Evolutionary conservation across 2,888 invertebrate genomes (phyloP).

Genomic region (Amorpha juglandis): DNA sequence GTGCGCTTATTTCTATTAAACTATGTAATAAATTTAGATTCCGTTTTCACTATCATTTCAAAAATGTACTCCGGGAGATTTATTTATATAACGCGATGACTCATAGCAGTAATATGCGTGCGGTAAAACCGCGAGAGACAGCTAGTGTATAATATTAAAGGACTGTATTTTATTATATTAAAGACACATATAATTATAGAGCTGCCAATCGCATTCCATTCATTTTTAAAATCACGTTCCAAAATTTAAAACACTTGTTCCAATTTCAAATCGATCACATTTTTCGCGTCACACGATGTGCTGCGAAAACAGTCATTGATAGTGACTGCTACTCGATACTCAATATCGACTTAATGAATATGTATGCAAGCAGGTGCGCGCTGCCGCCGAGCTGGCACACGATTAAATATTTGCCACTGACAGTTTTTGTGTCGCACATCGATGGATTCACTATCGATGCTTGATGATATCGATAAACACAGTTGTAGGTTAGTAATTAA

Average conservation of each 20-base stretch:
- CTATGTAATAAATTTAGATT: too few relatives aligned
- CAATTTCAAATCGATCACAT: constrained; percentile 34
- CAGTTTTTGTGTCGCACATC: constrained; percentile 73
- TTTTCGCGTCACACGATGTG: constrained; percentile 42
- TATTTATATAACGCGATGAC: too few relatives aligned
- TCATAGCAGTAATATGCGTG: too few relatives aligned
- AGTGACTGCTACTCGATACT: constrained; percentile 65
- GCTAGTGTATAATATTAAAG: too few relatives aligned
- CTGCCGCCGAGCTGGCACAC: constrained; percentile 49
- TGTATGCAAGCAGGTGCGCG: constrained; percentile 79
- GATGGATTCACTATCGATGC: constrained; percentile 53
- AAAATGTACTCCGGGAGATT: too few relatives aligned
- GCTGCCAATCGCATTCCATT: not conserved
- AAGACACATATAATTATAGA: too few relatives aligned
- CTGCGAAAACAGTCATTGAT: constrained; percentile 73
- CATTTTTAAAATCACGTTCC: constrained; percentile 5
- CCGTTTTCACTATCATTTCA: too few relatives aligned
- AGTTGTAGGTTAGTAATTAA: constrained; percentile 19
- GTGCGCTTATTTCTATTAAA: too few relatives aligned
- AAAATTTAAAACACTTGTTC: constrained; percentile 4
- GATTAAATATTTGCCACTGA: constrained; percentile 79
- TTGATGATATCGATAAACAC: constrained; percentile 53
- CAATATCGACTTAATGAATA: constrained; percentile 77
- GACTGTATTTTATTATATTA: too few relatives aligned
- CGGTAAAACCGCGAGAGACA: too few relatives aligned